Conservation (phyloP, 2,113 vertebrate species). For the Anhinga rufa region DNA sequence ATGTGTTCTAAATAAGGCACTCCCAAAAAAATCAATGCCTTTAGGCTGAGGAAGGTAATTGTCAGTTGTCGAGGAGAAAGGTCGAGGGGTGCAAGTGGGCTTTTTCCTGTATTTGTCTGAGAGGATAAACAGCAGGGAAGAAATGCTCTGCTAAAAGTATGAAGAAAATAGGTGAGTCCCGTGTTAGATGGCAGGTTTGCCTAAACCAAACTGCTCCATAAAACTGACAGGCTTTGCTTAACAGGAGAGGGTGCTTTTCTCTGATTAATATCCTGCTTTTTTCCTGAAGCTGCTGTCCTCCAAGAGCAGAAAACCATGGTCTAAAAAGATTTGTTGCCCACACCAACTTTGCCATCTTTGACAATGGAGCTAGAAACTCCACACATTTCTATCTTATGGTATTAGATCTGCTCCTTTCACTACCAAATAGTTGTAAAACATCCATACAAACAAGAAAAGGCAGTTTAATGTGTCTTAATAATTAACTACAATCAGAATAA, state of each 20-base stretch:
- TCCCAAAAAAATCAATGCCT: slow-evolving; percentile 74
- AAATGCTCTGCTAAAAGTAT: slow-evolving; percentile 53
- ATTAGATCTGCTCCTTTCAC: background rate
- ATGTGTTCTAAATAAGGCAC: slow-evolving; percentile 76
- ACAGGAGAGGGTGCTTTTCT: background rate
- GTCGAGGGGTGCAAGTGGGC: slow-evolving; percentile 76
- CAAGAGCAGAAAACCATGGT: background rate
- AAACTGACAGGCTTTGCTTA: background rate
- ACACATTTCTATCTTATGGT: rapidly evolving
- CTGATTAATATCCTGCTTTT: background rate
- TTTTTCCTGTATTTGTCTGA: slow-evolving; percentile 78
- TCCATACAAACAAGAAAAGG: background rate
- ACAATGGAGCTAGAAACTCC: background rate
- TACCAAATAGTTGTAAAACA: background rate
- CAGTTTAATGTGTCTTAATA: background rate
- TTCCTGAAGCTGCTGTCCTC: background rate
- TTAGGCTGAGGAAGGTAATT: slow-evolving; percentile 74
- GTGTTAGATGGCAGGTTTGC: slow-evolving; percentile 20
- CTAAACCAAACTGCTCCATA: slow-evolving; percentile 35
- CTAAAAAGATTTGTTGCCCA: background rate
- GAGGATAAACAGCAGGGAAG: slow-evolving; percentile 68
- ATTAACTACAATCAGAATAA: background rate
- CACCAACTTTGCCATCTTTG: background rate
- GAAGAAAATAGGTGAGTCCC: slow-evolving; percentile 36
- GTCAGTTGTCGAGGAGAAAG: slow-evolving; percentile 66